A percentile compares a stretch with the other conserved stretches of the same genome.
Evolutionary conservation across 1,140 invertebrate genomes (phyloP).

Genomic region (Neelides sp.): DNA sequence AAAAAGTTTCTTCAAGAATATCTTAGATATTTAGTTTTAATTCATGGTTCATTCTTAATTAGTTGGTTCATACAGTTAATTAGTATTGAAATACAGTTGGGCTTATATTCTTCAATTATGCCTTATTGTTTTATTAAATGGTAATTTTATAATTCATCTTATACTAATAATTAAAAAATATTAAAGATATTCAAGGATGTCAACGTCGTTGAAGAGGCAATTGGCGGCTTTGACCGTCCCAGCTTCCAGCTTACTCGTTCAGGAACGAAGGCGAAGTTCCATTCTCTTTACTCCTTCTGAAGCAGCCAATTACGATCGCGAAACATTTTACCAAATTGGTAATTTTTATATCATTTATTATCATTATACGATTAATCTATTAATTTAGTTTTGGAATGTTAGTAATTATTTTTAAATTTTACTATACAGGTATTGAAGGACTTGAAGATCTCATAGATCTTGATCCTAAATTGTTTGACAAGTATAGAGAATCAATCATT

Average conservation of each 20-base stretch:
- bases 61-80: too few species aligned
- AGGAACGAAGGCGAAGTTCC: slow-evolving; percentile 55
- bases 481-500: slow-evolving; percentile 54
- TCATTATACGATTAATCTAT: too few species aligned
- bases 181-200: slow-evolving; percentile 14
- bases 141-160: too few species aligned
- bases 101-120: too few species aligned
- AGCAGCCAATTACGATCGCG: slow-evolving; percentile 67
- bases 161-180: too few species aligned
- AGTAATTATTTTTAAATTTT: background rate
- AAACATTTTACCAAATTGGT: slow-evolving; percentile 73
- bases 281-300: slow-evolving; percentile 78
- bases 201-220: slow-evolving; percentile 40
- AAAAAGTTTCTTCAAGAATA: too few species aligned
- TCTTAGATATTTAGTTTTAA: too few species aligned
- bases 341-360: slow-evolving; percentile 28
- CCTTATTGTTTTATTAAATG: too few species aligned
- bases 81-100: too few species aligned
- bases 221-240: slow-evolving; percentile 64
- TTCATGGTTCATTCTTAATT: too few species aligned
- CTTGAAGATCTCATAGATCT: slow-evolving; percentile 63
- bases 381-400: background rate
- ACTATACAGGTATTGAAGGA: slow-evolving; percentile 49
- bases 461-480: slow-evolving; percentile 49
- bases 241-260: slow-evolving; percentile 55